Conservation (phyloP, 2,113 vertebrate species). For the Orientallactaga bullata region DNA sequence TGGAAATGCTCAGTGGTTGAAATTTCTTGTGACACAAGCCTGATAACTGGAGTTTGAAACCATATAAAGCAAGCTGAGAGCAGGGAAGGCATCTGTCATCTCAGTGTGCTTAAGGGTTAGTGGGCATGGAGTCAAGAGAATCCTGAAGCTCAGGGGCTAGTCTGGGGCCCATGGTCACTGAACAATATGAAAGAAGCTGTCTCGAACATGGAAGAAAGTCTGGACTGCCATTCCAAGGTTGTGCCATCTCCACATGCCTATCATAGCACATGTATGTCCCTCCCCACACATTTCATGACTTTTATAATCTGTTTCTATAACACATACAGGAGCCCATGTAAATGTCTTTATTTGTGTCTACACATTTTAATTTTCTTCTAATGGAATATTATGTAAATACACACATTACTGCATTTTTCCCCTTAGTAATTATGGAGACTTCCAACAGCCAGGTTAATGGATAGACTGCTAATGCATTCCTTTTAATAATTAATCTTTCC, state of each 20-base stretch:
- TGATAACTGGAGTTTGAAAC: background rate
- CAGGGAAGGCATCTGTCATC: too few relatives aligned
- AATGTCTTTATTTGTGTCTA: background rate
- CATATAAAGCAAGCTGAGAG: too few relatives aligned
- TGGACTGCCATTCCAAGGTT: too few relatives aligned
- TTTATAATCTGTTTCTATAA: background rate
- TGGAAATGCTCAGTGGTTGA: background rate
- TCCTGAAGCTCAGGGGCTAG: too few relatives aligned
- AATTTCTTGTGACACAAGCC: background rate
- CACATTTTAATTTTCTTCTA: background rate
- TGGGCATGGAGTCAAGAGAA: too few relatives aligned
- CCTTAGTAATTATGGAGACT: background rate
- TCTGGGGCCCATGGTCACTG: too few relatives aligned
- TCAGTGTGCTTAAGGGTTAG: too few relatives aligned
- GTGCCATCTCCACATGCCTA: too few relatives aligned
- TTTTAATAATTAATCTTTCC: background rate
- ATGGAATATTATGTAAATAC: accelerated
- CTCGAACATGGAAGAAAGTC: background rate
- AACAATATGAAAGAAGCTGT: too few relatives aligned
- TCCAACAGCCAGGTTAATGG: too few relatives aligned
- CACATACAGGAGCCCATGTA: background rate
- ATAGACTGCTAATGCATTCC: background rate
- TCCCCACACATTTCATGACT: too few relatives aligned
- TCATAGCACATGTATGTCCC: too few relatives aligned
- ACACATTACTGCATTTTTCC: background rate